These are phyloP conservation scores for Epizoanthus rinbou DNA, from an alignment of 92 coral and sea anemone species.

Conservation along the genomic window DNA sequence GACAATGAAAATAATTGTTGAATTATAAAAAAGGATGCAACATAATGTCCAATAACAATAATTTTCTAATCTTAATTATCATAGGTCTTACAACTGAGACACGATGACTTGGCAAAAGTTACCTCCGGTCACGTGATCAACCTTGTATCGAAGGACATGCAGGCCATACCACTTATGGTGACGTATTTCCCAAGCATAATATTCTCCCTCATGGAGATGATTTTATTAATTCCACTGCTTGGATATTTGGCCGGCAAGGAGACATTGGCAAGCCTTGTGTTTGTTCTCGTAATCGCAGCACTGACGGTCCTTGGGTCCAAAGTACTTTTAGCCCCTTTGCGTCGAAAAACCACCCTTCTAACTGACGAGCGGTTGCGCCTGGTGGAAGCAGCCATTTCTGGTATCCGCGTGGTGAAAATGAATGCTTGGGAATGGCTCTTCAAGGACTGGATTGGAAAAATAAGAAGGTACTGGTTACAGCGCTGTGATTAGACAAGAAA, in stretches of 20 bases:
- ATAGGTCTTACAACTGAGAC: conserved; percentile 22
- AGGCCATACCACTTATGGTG: conserved; percentile 19
- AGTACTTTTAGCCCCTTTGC: background rate
- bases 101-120: conserved; percentile 25
- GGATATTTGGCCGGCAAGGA: conserved; percentile 16
- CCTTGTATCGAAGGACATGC: conserved; percentile 33
- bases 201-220: background rate
- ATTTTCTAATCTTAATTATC: background rate
- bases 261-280: conserved; percentile 13
- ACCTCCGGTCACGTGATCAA: conserved; percentile 28
- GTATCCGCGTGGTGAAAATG: conserved; percentile 29
- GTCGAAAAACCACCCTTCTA: conserved; percentile 18
- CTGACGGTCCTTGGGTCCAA: background rate
- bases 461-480: background rate
- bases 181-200: background rate
- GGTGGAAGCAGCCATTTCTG: conserved; percentile 28
- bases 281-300: background rate
- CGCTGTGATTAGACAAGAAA: background rate
- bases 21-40: too few relatives aligned
- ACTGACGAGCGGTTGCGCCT: conserved; percentile 1
- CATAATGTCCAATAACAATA: too few relatives aligned
- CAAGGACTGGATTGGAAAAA: conserved; percentile 29
- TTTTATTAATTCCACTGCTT: background rate
- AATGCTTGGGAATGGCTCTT: conserved; percentile 29
- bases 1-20: too few relatives aligned